Evolutionary conservation across 2,113 vertebrate species (phyloP), one percentile per base, ranked within the genome.

Genomic region (Gopherus evgoodei): DNA sequence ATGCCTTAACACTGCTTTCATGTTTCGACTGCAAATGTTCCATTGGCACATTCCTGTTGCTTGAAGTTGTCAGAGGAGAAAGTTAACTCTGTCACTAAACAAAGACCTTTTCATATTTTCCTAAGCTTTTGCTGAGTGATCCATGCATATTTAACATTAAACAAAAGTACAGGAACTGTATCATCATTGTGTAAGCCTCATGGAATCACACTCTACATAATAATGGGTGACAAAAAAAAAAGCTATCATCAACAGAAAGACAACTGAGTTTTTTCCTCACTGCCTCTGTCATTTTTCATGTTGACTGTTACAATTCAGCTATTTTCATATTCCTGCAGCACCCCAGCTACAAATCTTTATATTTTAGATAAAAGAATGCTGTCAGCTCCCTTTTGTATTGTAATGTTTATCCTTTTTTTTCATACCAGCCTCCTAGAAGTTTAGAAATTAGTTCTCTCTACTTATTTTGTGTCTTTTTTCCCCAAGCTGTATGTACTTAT

Each of bases 21-120:
- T 91, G 90, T 90, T 91, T 93, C 96, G 81, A 91, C 88, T 93
- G 44, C 75, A 93, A 95, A 93, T 92, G 88, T 86, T 95, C 96
- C 81, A 62, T 89, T 90, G 91, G 94, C 93, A 44, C 87, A 93
- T 98, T 97, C 96, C 96, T 97, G 49, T 92, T 86, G 62, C 94
- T 96, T 88, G 65, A 93, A 95, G 93, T 93, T 97, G 94, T 98
- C 97, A 97, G 95, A 97, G 75, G 24, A 93, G 91, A 96, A 97
- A 93, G 69, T 97, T 96, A 95, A 95, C 91, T 95, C 93, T 94
- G 81, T 75, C 82, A 75, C 78, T 62, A 91, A 97, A 97, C 94
- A 97, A 96, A 97, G 93, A 76, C 89, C 94, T 96, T 96, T 97
- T 97, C 94, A 94, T 96, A 87, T 94, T 95, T 96, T 90, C 75